Conservation (phyloP, 1,140 invertebrate genomes). For the Drosophila repleta region DNA sequence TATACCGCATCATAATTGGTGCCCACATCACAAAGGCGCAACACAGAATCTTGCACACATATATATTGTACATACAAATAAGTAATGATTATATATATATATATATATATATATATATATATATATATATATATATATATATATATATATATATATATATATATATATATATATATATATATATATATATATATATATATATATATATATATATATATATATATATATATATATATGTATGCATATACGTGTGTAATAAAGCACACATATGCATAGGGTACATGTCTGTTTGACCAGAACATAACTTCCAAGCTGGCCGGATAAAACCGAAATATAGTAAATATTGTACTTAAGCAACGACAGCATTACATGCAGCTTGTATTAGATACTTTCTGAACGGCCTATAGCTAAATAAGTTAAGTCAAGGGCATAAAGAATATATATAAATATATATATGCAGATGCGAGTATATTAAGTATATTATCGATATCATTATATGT, state of each 20-base stretch:
- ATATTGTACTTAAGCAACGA: conserved; percentile 13
- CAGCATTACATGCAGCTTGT: conserved; percentile 15
- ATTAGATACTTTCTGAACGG: conserved; percentile 19
- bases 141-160: neutral
- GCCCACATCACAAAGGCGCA: neutral
- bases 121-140: conserved; percentile 1
- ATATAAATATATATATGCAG: neutral
- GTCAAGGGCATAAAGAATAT: conserved; percentile 6
- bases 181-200: conserved; percentile 14
- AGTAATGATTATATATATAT: conserved; percentile 4
- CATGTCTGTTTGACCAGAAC: no score
- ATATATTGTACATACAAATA: conserved; percentile 13
- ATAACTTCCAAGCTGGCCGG: conserved; percentile 8
- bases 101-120: conserved; percentile 9
- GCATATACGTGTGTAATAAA: conserved; percentile 2
- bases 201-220: neutral
- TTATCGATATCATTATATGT: neutral
- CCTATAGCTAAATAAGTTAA: conserved; percentile 21
- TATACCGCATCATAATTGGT: conserved; percentile 9
- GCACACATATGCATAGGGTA: neutral
- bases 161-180: neutral
- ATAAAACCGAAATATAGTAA: conserved; percentile 4
- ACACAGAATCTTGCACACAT: no score
- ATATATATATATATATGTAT: neutral
- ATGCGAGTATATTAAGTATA: conserved; percentile 4